phyloP scores from a whole-genome alignment of 2,113 vertebrate genomes.

The Shinisaurus crocodilurus region DNA sequence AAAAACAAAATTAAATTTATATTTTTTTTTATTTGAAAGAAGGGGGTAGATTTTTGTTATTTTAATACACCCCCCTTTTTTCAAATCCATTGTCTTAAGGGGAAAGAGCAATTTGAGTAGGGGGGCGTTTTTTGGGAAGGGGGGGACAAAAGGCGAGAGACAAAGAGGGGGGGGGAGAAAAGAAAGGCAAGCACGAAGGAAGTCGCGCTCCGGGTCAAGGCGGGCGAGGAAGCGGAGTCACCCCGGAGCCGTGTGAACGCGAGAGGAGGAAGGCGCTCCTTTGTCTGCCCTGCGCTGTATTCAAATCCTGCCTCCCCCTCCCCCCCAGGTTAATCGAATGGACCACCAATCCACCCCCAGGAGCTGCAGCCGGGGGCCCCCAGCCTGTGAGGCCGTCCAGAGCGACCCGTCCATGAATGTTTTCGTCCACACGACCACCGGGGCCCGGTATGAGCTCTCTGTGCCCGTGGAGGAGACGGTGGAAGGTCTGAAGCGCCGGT shows the following conservation, averaged over 20 bases:
- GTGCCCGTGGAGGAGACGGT: constrained; percentile 93
- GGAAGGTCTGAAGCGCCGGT: constrained; percentile 89
- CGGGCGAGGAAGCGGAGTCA: not conserved
- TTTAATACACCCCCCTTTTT: too few relatives aligned
- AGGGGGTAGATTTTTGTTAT: not conserved
- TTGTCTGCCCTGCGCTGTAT: constrained; percentile 11
- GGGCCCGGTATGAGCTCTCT: constrained; percentile 92
- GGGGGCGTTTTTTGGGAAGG: not conserved
- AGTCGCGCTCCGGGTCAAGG: too few relatives aligned
- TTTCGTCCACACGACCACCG: constrained; percentile 92
- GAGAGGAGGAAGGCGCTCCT: not conserved
- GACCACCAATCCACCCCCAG: constrained; percentile 91
- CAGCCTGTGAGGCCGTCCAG: constrained; percentile 86
- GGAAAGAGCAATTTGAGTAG: not conserved
- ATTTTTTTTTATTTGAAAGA: too few relatives aligned
- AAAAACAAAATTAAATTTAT: too few relatives aligned
- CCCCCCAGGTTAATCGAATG: constrained; percentile 88
- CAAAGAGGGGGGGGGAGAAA: not conserved
- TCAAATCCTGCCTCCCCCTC: constrained; percentile 29
- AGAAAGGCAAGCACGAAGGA: too few relatives aligned
- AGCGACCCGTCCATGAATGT: constrained; percentile 89
- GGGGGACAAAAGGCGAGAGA: not conserved
- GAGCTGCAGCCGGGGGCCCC: constrained; percentile 90
- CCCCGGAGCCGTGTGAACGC: not conserved
- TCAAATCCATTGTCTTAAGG: not conserved